Percentiles rank a stretch among this genome's conserved stretches.
These are phyloP conservation scores for Myiozetetes cayanensis DNA, from an alignment of 2,113 vertebrate species.

Conservation along the genomic window DNA sequence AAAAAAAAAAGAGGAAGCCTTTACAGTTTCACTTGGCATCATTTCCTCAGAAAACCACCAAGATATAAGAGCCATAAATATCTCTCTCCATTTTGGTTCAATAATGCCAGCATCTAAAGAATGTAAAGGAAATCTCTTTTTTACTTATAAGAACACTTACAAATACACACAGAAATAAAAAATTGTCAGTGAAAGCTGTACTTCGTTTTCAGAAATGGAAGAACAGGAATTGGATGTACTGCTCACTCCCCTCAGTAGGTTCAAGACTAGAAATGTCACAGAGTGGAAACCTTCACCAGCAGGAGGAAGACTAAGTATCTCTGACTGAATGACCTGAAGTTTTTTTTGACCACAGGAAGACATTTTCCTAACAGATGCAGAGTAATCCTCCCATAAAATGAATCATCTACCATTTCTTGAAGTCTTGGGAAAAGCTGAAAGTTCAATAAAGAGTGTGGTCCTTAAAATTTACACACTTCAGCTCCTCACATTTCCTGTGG, in stretches of 20 bases:
- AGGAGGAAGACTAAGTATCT: background rate
- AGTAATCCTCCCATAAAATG: background rate
- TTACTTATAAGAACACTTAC: background rate
- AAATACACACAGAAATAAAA: background rate
- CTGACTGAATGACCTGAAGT: background rate
- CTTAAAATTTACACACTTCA: constrained; percentile 15
- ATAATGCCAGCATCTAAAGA: background rate
- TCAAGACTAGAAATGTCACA: background rate
- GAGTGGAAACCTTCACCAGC: background rate
- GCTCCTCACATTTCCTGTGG: background rate
- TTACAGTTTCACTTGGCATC: background rate
- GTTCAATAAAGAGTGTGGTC: background rate
- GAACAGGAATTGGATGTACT: background rate
- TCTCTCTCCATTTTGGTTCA: background rate
- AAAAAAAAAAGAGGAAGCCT: background rate
- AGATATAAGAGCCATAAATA: background rate
- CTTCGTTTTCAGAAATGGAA: background rate
- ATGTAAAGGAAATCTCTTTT: background rate
- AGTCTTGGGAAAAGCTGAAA: background rate
- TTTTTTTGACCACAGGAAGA: background rate
- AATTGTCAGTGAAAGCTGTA: background rate
- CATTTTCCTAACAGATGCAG: background rate
- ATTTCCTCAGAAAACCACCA: background rate
- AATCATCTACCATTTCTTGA: background rate
- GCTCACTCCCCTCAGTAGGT: background rate